A percentile compares a stretch with the other conserved stretches of the same genome.
Conservation (phyloP, 2,113 vertebrate species). For the Cariama cristata region DNA sequence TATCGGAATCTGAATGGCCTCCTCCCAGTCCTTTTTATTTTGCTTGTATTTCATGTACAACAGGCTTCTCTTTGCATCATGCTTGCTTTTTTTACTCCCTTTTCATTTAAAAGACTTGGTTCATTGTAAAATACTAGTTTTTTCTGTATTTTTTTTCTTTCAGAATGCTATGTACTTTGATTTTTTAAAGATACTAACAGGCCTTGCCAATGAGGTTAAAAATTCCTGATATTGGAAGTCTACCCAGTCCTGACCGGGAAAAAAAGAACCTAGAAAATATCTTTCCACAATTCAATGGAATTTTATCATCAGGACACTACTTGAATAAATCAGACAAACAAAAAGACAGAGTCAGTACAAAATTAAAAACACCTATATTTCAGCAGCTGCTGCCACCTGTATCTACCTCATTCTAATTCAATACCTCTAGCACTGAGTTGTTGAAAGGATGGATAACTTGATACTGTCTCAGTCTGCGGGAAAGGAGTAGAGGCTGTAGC, state of each 20-base stretch:
- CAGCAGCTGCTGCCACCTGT: constrained; percentile 75
- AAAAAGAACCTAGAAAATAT: not conserved
- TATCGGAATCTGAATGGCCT: not conserved
- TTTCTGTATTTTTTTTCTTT: not conserved
- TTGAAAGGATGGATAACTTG: constrained; percentile 68
- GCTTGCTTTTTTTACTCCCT: not conserved
- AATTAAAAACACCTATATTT: not conserved
- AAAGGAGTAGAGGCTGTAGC: not conserved
- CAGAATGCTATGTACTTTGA: not conserved
- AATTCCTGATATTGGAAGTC: not conserved
- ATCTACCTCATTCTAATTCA: constrained; percentile 62
- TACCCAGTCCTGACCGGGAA: not conserved
- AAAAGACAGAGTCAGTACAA: not conserved
- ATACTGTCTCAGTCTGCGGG: constrained; percentile 37
- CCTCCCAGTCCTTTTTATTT: not conserved
- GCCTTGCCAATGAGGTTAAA: not conserved
- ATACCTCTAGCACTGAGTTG: constrained; percentile 44
- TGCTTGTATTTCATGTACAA: not conserved
- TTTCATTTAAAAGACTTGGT: not conserved
- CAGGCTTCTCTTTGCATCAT: not conserved
- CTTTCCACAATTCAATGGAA: not conserved
- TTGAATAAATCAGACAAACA: not conserved
- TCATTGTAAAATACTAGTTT: not conserved
- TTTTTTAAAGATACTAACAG: not conserved
- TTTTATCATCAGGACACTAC: not conserved